A percentile compares a stretch with the other conserved stretches of the same genome.
Evolutionary conservation across 2,797 vertebrate genomes (phyloP).

Genomic region (Argentina silus): DNA sequence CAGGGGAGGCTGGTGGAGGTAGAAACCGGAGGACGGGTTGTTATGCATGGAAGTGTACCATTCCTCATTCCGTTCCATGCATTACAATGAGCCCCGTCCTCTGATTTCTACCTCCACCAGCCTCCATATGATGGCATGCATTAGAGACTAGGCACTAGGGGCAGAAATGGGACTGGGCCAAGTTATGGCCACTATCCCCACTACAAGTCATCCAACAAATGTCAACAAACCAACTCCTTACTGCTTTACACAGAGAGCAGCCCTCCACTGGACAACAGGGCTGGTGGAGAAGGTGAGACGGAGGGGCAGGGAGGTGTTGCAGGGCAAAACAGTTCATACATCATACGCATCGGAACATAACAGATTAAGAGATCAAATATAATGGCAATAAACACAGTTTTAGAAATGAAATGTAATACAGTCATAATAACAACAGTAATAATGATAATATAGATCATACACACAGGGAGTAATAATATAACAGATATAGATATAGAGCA

Average conservation of each 20-base stretch:
- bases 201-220: neutral
- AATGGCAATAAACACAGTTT: constrained; percentile 39
- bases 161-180: neutral
- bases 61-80: too few relatives aligned
- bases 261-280: neutral
- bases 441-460: too few relatives aligned
- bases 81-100: too few relatives aligned
- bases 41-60: neutral
- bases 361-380: neutral
- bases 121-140: neutral
- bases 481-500: constrained; percentile 18
- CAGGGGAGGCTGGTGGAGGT: neutral
- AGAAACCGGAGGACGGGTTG: neutral
- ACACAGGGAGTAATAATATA: constrained; percentile 11
- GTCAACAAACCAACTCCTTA: neutral
- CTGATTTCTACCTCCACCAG: too few relatives aligned
- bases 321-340: neutral
- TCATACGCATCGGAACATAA: too few relatives aligned
- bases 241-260: constrained; percentile 14
- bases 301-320: neutral
- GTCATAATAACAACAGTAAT: constrained; percentile 11
- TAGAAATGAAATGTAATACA: constrained; percentile 14
- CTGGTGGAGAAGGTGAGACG: constrained; percentile 22
- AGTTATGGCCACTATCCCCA: neutral
- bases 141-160: neutral